Conservation (phyloP, 2,888 invertebrate genomes). For the Diachrysia chrysitis region DNA sequence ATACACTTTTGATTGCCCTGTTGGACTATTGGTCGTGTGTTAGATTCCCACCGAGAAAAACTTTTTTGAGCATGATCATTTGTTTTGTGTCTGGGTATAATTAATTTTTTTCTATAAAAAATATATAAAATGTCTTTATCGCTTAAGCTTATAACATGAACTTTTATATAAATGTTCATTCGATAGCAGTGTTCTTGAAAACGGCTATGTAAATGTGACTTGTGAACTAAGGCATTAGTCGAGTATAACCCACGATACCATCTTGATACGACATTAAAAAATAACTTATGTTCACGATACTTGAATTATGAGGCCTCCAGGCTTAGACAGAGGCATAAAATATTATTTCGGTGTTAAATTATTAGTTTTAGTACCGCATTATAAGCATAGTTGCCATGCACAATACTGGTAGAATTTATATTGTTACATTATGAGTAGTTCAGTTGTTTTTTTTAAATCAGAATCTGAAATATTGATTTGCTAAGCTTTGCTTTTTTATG, state of each 20-base stretch:
- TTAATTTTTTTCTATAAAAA: too few relatives aligned
- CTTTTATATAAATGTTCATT: constrained; percentile 65
- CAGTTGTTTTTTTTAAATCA: too few relatives aligned
- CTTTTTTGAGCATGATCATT: background rate
- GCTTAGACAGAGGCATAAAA: background rate
- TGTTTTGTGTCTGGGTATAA: background rate
- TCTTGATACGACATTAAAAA: constrained; percentile 37
- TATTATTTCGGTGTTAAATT: background rate
- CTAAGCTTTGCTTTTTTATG: too few relatives aligned
- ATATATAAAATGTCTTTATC: constrained; percentile 30
- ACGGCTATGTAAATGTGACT: constrained; percentile 83
- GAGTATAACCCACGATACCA: constrained; percentile 35
- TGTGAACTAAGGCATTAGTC: constrained; percentile 78
- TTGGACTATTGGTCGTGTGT: too few relatives aligned
- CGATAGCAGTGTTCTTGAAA: constrained; percentile 78
- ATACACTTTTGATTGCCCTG: too few relatives aligned
- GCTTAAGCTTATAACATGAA: constrained; percentile 60
- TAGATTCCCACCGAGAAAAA: too few relatives aligned
- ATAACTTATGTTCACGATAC: constrained; percentile 11
- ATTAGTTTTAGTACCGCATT: background rate
- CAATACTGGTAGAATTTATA: too few relatives aligned
- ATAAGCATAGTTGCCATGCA: too few relatives aligned
- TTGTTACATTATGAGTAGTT: too few relatives aligned
- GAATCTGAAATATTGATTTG: too few relatives aligned
- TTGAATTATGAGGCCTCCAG: background rate